phyloP scores from a whole-genome alignment of 2,113 vertebrate genomes.

The Mus pahari region DNA sequence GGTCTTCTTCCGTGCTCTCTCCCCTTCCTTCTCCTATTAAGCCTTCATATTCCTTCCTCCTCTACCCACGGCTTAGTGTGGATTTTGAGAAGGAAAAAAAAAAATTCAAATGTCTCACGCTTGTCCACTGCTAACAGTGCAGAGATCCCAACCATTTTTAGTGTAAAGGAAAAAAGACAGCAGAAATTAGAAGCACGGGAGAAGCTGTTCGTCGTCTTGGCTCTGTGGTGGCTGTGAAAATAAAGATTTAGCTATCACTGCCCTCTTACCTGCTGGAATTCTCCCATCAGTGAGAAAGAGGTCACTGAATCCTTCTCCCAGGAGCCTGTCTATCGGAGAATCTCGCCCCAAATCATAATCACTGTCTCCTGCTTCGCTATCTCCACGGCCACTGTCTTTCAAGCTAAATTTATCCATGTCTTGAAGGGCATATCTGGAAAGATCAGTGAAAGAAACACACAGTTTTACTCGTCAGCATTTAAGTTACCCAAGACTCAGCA shows the following conservation, averaged over 20 bases:
- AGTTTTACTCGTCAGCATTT: slow-evolving; percentile 25
- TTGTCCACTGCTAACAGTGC: slow-evolving; percentile 9
- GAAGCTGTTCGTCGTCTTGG: slow-evolving; percentile 67
- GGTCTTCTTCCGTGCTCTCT: neutral
- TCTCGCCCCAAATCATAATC: slow-evolving; percentile 98
- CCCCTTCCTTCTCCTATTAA: neutral
- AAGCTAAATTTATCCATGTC: slow-evolving; percentile 99
- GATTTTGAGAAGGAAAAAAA: slow-evolving; percentile 49
- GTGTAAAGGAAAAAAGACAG: slow-evolving; percentile 29
- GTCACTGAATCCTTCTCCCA: slow-evolving; percentile 98
- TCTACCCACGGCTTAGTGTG: neutral
- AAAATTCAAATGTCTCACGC: slow-evolving; percentile 57
- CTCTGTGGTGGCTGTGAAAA: slow-evolving; percentile 73
- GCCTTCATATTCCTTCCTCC: neutral
- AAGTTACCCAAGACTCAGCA: neutral
- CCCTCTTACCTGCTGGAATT: slow-evolving; percentile 94
- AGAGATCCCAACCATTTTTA: slow-evolving; percentile 21
- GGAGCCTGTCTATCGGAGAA: slow-evolving; percentile 96
- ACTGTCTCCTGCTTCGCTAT: slow-evolving; percentile 99
- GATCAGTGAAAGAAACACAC: slow-evolving; percentile 63
- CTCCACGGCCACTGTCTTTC: slow-evolving; percentile 98
- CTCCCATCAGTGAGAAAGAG: slow-evolving; percentile 95
- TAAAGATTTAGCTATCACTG: slow-evolving; percentile 65
- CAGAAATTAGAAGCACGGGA: slow-evolving; percentile 55
- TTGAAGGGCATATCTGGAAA: slow-evolving; percentile 95